Evolutionary conservation across 2,113 vertebrate species (phyloP), one percentile per base, ranked within the genome.

Genomic region (Seriola dumerili): DNA sequence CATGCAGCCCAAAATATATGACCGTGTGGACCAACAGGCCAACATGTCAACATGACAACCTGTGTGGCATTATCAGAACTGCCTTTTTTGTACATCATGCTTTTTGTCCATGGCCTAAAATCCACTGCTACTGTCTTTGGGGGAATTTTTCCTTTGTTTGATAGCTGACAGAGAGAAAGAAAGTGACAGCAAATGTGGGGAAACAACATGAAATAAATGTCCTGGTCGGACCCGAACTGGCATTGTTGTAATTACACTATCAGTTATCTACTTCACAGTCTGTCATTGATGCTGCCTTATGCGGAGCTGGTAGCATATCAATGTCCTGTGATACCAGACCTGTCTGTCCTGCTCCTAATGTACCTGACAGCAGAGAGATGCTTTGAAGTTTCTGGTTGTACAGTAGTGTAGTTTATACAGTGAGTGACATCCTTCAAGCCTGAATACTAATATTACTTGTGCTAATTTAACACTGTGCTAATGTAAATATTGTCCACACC

Each of bases 381-480:
- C 36, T 80, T 70, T 10, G 2, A 57, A 4, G 42, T 42, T 73
- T 44, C 54, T 65, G 40, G 16, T 70, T 58, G 44, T 68, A 29
- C 29, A 29, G 29, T 82, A 69, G 19, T 23, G 17, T 21, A 65
- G 21, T 59, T 64, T 73, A 68, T 38, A 36, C 9, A 67, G 17
- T n/a, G 25, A 73, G 57, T 44, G 62, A 54, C 3, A n/a, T 58
- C 46, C 61, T 46, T 34, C 63, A 6, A 44, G 29, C 5, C 36
- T 52, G 7, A 69, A 68, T 62, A 17, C 48, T n/a, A 57, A 67
- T 67, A 63, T 73, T 25, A 46, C 38, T 67, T 42, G 63, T 68
- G 40, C 58, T 75, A 48, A 68, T 59, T 50, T 52, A 58, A 34
- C 25, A 59, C 48, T 50, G 17, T 32, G 25, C 8, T 40, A 32